phyloP scores from a whole-genome alignment of 2,113 vertebrate species.

The Eubucco bourcierii region DNA sequence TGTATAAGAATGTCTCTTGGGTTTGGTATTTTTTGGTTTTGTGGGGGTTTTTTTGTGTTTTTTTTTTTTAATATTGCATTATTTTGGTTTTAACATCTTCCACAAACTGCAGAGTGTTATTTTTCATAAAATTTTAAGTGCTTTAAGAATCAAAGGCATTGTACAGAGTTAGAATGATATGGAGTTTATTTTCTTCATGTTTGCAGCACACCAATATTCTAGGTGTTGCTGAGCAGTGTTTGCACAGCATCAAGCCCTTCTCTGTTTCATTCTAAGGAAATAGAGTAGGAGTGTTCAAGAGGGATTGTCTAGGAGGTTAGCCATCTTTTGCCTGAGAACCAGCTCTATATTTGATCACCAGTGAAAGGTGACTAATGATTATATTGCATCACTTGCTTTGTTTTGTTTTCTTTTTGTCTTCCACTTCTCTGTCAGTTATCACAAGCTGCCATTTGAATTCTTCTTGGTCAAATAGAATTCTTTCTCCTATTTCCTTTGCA shows the following conservation, averaged over 20 bases:
- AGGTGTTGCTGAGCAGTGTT: background rate
- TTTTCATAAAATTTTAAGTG: background rate
- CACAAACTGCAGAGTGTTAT: background rate
- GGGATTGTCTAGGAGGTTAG: background rate
- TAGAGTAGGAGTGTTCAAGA: background rate
- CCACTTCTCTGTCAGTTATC: background rate
- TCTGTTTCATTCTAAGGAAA: background rate
- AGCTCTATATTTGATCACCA: fast-evolving
- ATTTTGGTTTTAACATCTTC: background rate
- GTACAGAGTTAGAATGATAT: background rate
- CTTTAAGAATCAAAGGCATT: background rate
- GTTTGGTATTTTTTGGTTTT: too few relatives aligned
- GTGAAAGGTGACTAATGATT: background rate
- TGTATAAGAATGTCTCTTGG: background rate
- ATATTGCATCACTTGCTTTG: background rate
- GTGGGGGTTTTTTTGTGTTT: too few relatives aligned
- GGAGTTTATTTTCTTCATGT: background rate
- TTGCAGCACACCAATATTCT: background rate
- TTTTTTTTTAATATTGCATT: background rate
- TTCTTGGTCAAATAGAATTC: background rate
- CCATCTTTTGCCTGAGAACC: background rate
- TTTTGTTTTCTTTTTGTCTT: background rate
- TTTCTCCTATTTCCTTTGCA: background rate
- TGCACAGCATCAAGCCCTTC: background rate
- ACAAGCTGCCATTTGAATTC: background rate